Base-by-base conservation (phyloP, 2,797 vertebrate genomes). In the Ctenopoma multispine region DNA sequence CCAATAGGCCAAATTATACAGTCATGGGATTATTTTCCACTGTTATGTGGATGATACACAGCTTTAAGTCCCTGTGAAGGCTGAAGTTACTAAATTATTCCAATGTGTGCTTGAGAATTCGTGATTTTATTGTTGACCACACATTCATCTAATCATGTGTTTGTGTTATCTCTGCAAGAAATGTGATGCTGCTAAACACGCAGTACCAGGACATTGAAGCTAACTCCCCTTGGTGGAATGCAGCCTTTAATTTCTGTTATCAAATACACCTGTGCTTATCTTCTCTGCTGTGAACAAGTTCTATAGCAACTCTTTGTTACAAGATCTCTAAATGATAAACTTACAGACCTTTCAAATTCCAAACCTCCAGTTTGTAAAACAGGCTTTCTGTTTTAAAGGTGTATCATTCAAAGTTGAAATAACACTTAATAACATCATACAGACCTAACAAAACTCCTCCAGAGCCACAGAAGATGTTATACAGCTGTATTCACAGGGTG, bases 391-490 rank as follows among this genome's bases (percentile, higher is more conserved):
- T 63, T 50, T 49, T 48, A 3, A 63, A 54, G 12, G 41, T 23
- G 41, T 10, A 1, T 9, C 27, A 17, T 60, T 34, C 5, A 40
- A 31, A 24, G 17, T 29, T 11, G 24, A 48, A 54, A 74, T 69
- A 70, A 74, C 40, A 44, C 21, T 18, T 2, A 7, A 47, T 69
- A 63, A 46, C 67, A 61, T 60, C 60, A 53, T 55, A 20, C 6
- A 44, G 13, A 56, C 50, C 14, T 41, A 27, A 36, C 23, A 69
- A 47, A 47, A 10, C 23, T 34, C 50, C 44, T 53, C 0, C 49
- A 50, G 2, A 46, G 1, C 24, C 20, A 17, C 20, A 29, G 34
- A 29, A 44, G 49, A 69, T 49, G 38, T 55, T n/a, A 18, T 23
- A 48, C 51, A 58, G 47, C 34, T 43, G 71, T 58, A 49, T 55